Evolutionary conservation across 2,888 invertebrate species (phyloP), one percentile per base, ranked within the genome.

Genomic region (Trichopria drosophilae): DNA sequence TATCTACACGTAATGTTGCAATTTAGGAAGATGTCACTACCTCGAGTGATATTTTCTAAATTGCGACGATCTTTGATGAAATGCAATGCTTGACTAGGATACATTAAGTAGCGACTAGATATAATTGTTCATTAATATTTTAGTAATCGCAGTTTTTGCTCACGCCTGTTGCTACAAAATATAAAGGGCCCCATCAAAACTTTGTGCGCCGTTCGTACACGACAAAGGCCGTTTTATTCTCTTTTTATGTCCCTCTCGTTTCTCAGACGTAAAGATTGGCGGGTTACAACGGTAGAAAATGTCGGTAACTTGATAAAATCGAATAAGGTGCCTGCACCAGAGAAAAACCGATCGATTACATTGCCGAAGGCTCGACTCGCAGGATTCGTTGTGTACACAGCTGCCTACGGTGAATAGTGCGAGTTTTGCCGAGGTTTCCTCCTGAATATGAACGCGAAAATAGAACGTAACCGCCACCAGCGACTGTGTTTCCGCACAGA

Each of bases 391-490:
- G 53, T 47, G 47, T 43, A 43, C 16, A 12, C 32, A 22, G 23
- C 28, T 28, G 20, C 57, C 68, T 72, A 77, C 35, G 76, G 75
- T 48, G 73, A 76, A 58, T 76, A 77, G 62, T 72, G 72, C 49
- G 69, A 63, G 59, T 76, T 78, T 53, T 83, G 78, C 61, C 82
- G 80, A 51, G 84, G 78, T 55, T 84, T 84, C 43, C 70, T 67
- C 48, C 73, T 66, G 75, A 90, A 90, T 55, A 90, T 89, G 58
- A 90, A 81, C 40, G 90, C 88, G 71, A 90, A 88, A 69, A 90
- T 90, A 63, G 90, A 90, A 68, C 90, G 82, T 50, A 90, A 79
- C 13, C 90, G 82, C 77, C 89, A 86, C 90, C 90, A 90, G 56
- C 89, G 85, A 58, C 90, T 86, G 55, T 88, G 84, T 40, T 87